phyloP scores from a whole-genome alignment of 2,113 vertebrate species.

The Thinocorus orbignyianus region DNA sequence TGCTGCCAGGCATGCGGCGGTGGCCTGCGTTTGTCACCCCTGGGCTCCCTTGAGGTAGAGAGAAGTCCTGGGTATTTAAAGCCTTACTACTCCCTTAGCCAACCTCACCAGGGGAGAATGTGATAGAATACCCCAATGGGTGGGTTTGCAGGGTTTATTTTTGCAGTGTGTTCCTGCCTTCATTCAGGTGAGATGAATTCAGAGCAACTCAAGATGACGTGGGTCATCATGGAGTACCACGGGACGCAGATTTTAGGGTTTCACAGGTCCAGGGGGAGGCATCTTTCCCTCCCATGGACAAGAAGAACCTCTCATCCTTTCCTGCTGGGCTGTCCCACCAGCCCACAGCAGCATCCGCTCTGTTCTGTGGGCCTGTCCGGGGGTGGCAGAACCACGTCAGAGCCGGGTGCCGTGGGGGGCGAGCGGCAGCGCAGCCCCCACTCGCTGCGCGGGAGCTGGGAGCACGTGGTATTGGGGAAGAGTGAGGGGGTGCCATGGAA shows the following conservation, averaged over 20 bases:
- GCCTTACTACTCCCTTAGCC: background rate
- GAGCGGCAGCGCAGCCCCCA: constrained; percentile 3
- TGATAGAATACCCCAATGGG: fast-evolving
- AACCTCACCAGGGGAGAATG: background rate
- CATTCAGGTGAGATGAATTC: background rate
- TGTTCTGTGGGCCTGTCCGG: background rate
- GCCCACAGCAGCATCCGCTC: background rate
- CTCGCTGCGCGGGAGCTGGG: background rate
- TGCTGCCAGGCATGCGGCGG: constrained; percentile 32
- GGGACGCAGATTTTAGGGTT: background rate
- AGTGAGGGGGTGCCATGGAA: background rate
- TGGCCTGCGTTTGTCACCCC: constrained; percentile 17
- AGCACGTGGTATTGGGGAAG: constrained; percentile 5
- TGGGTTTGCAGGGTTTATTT: background rate
- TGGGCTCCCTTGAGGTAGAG: background rate
- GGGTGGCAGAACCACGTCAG: constrained; percentile 18
- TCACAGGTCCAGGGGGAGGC: background rate
- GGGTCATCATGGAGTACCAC: background rate
- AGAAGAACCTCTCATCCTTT: background rate
- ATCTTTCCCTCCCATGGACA: background rate
- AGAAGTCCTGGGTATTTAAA: background rate
- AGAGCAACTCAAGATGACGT: background rate
- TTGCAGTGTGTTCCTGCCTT: background rate
- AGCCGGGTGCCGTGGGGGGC: background rate
- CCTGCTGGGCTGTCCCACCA: background rate